Conservation (phyloP, 2,113 vertebrate genomes). For the Cyphomyrus discorhynchus region DNA sequence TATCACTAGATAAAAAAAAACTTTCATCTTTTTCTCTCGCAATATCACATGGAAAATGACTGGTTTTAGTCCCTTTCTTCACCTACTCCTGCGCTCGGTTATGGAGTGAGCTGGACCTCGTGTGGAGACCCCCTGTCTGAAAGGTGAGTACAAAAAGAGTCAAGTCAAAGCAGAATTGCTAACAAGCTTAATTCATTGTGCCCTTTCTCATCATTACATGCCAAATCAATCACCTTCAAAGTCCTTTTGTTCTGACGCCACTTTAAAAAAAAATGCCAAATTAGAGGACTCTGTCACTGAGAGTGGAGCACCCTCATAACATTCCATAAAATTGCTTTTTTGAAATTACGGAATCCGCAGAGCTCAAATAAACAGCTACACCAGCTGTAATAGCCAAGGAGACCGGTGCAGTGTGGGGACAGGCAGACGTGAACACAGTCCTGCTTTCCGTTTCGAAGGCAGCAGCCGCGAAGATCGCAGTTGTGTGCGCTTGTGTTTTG, state of each 20-base stretch:
- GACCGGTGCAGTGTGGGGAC: neutral
- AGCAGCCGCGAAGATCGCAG: neutral
- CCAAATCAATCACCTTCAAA: neutral
- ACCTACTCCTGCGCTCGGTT: neutral
- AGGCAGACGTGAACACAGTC: neutral
- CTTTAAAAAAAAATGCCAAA: neutral
- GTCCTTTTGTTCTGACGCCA: neutral
- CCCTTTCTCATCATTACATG: neutral
- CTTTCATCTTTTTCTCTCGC: neutral
- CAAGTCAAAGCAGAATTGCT: neutral
- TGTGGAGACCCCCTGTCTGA: neutral
- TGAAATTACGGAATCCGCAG: neutral
- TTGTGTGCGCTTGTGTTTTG: neutral
- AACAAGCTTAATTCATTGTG: neutral
- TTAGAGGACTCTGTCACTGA: neutral
- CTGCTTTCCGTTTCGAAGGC: neutral
- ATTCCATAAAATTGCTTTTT: neutral
- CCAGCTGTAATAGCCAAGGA: neutral
- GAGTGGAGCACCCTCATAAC: neutral
- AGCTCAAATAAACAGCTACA: neutral
- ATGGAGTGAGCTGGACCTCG: no score
- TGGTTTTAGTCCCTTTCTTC: neutral
- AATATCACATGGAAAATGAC: neutral
- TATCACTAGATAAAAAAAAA: neutral
- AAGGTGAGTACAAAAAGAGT: neutral